These are phyloP conservation scores for Alsophila aescularia DNA, from an alignment of 2,888 invertebrate genomes.

Conservation along the genomic window DNA sequence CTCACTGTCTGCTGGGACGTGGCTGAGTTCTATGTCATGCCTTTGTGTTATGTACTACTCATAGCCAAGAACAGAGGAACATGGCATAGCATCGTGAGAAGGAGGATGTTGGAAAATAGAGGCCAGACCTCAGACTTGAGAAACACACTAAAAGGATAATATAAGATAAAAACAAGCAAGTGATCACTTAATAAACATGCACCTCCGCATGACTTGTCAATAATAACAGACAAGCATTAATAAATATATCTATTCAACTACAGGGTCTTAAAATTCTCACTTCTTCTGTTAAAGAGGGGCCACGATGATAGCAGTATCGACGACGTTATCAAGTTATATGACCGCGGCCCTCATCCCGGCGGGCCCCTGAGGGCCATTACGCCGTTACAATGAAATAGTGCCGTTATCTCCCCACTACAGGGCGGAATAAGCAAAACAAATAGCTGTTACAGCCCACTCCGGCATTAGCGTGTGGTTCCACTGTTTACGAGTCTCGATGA, in stretches of 20 bases:
- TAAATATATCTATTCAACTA: not conserved
- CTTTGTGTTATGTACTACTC: no score
- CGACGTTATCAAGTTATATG: conserved; percentile 33
- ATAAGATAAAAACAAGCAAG: no score
- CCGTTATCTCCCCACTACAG: conserved; percentile 62
- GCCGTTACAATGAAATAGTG: conserved; percentile 74
- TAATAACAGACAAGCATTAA: not conserved
- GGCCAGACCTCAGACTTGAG: no score
- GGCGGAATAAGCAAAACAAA: conserved; percentile 69
- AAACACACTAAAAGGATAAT: no score
- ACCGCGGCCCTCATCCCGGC: conserved; percentile 34
- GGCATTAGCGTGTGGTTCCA: conserved; percentile 9
- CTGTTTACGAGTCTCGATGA: not conserved
- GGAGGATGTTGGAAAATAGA: no score
- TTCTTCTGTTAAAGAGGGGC: conserved; percentile 8
- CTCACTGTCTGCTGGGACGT: not conserved
- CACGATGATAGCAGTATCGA: conserved; percentile 28
- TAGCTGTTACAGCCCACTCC: conserved; percentile 44
- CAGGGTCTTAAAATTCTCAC: not conserved
- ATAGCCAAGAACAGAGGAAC: no score
- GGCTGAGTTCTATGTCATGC: not conserved
- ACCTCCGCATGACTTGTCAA: not conserved
- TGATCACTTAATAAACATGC: no score
- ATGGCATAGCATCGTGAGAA: no score
- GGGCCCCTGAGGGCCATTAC: conserved; percentile 63